phyloP scores from a whole-genome alignment of 92 coral and sea anemone species.

The Meandrina meandrites region DNA sequence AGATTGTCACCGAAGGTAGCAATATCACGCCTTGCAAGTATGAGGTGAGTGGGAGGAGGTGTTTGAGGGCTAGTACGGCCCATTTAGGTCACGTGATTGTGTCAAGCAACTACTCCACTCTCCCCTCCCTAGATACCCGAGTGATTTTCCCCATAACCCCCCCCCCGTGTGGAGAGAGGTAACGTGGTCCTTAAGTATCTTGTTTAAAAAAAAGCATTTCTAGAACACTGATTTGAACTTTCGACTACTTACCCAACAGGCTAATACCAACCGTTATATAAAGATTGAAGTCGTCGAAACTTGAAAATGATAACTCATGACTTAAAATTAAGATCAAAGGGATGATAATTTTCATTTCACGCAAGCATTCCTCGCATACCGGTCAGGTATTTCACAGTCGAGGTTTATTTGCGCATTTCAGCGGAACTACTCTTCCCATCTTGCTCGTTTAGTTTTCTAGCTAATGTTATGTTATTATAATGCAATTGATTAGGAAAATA shows the following conservation, averaged over 20 bases:
- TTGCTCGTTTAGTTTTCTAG: background rate
- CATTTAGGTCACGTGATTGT: too few relatives aligned
- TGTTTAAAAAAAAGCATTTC: too few relatives aligned
- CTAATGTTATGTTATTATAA: background rate
- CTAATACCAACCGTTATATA: too few relatives aligned
- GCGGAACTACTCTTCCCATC: background rate
- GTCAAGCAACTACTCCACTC: too few relatives aligned
- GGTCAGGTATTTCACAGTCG: background rate
- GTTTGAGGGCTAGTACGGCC: background rate
- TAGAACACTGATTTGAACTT: too few relatives aligned
- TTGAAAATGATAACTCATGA: background rate
- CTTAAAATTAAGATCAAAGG: background rate
- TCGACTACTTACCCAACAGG: too few relatives aligned
- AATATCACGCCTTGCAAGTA: slow-evolving; percentile 45
- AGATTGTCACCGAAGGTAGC: slow-evolving; percentile 46
- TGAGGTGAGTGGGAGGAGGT: slow-evolving; percentile 31
- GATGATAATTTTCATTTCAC: background rate
- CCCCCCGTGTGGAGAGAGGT: too few relatives aligned
- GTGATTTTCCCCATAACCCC: too few relatives aligned
- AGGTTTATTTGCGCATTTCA: background rate
- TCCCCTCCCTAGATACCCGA: too few relatives aligned
- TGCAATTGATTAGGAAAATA: background rate
- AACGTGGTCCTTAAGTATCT: too few relatives aligned
- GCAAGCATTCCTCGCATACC: background rate
- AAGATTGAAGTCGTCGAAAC: too few relatives aligned